Base-by-base conservation (phyloP, 1,140 invertebrate species). In the Drosophila subpulchrella region DNA sequence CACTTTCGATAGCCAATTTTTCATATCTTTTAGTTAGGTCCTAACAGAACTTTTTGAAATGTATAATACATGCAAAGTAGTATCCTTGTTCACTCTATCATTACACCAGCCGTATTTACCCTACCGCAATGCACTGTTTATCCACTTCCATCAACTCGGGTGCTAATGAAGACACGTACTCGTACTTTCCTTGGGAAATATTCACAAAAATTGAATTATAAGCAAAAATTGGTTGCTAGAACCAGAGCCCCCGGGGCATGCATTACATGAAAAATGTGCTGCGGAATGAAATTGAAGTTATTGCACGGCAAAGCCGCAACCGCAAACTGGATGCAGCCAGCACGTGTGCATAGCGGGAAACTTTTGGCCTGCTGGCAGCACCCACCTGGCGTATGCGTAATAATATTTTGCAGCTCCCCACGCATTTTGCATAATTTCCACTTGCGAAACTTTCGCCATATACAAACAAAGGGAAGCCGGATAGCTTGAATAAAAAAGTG, bases 371-470 rank as follows among this genome's bases (percentile, higher is more conserved):
- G 60, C 74, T 17, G 54, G 60, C 54, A 62, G 63, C 50, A 58
- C 63, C 76, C 80, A 82, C 83, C 70, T 76, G 83, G 48, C 78
- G 83, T 88, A 88, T 88, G 76, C 76, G 84, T 88, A 88, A 88
- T 82, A 88, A 68, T 83, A 84, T 83, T 83, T 77, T 77, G 63
- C 63, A 53, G 74, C 63, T 70, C 56, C 50, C 75, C 36, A 77
- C 59, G 84, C 75, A 62, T 83, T 88, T 86, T 89, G 83, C 83
- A 88, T 88, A 88, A 88, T 88, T 88, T 83, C 76, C 81, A 89
- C 80, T 83, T 80, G 75, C 70, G 59, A 83, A 89, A 78, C 85
- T 86, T 88, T 61, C 48, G 51, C 70, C 59, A 61, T 61, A 70
- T 74, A 70, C 78, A 86, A 85, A 88, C 83, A 82, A 75, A 71